Conservation (phyloP, 1,140 invertebrate genomes). For the Scaptomyza graminum region DNA sequence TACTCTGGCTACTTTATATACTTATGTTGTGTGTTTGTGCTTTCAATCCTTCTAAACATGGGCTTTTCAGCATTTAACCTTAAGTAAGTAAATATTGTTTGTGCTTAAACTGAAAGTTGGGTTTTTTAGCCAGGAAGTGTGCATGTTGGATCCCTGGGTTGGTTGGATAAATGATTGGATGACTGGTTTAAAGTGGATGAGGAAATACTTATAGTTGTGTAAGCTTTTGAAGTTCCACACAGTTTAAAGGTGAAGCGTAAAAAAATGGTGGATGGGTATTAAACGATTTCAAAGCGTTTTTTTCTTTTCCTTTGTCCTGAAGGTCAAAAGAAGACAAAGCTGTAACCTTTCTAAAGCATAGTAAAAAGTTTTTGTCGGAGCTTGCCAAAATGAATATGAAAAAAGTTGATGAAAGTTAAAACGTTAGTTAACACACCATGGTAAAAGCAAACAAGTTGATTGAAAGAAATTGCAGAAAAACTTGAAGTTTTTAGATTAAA, state of each 20-base stretch:
- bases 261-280: not conserved
- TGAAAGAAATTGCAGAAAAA: too few relatives aligned
- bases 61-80: slow-evolving; percentile 25
- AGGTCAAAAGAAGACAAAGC: not conserved
- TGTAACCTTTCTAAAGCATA: too few relatives aligned
- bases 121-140: slow-evolving; percentile 13
- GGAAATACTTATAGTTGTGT: not conserved
- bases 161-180: not conserved
- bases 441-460: too few relatives aligned
- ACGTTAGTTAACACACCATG: not conserved
- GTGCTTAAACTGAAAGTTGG: slow-evolving; percentile 2
- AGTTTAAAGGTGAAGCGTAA: not conserved
- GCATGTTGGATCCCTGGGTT: not conserved
- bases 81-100: slow-evolving; percentile 33
- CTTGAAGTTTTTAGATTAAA: too few relatives aligned
- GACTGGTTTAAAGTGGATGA: not conserved
- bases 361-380: not conserved
- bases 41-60: not conserved
- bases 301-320: not conserved
- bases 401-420: not conserved
- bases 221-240: not conserved
- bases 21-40: not conserved
- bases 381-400: not conserved
- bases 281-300: not conserved
- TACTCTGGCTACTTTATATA: not conserved